Conservation (phyloP, 2,888 invertebrate species). For the Agrotis segetum region DNA sequence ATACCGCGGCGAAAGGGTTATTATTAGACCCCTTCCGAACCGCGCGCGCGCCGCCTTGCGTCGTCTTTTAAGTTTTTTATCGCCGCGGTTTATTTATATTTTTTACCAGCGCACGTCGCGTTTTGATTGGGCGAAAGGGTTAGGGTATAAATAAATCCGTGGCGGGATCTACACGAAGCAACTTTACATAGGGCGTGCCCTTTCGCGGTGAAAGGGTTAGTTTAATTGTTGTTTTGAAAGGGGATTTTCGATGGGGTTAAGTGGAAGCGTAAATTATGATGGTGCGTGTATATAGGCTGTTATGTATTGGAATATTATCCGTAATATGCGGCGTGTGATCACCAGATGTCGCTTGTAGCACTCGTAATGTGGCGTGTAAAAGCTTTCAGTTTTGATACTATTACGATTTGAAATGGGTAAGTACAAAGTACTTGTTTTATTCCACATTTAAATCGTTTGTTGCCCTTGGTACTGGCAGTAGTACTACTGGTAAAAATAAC, state of each 20-base stretch:
- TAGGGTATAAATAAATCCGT: conserved; percentile 85
- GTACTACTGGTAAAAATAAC: too few species aligned
- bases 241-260: conserved; percentile 79
- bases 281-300: conserved; percentile 48
- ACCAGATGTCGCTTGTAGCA: neutral
- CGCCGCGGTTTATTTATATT: conserved; percentile 73
- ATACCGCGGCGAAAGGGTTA: conserved; percentile 85
- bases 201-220: conserved; percentile 83
- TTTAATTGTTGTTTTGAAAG: conserved; percentile 74
- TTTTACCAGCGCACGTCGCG: conserved; percentile 76
- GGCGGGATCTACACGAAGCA: conserved; percentile 65
- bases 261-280: conserved; percentile 68
- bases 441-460: too few species aligned
- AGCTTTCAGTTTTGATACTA: neutral
- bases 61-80: conserved; percentile 87
- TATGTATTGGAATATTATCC: conserved; percentile 35
- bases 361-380: neutral
- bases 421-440: too few species aligned
- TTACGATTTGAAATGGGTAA: neutral
- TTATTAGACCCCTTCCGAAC: conserved; percentile 82
- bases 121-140: conserved; percentile 88
- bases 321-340: neutral
- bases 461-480: too few species aligned
- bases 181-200: conserved; percentile 77
- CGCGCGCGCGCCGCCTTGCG: conserved; percentile 80